These are phyloP conservation scores for Phenganax stokvisi DNA, from an alignment of 92 coral and sea anemone species.

Conservation along the genomic window DNA sequence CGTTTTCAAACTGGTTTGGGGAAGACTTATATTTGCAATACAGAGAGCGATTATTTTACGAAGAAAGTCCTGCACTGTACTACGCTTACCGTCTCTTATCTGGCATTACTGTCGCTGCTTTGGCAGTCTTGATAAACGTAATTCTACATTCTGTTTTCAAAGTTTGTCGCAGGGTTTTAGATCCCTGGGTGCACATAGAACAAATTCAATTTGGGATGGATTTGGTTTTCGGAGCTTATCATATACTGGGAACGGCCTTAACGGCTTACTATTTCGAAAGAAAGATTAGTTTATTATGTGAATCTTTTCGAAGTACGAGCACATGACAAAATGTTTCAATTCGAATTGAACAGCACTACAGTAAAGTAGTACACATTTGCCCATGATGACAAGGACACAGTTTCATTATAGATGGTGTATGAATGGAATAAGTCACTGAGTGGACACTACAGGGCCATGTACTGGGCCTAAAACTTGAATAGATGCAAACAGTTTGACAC, in stretches of 20 bases:
- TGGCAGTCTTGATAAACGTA: constrained; percentile 26
- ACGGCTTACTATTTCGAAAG: constrained; percentile 30
- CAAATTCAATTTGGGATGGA: constrained; percentile 39
- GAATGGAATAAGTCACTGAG: too few relatives aligned
- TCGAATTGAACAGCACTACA: neutral
- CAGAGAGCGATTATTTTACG: constrained; percentile 34
- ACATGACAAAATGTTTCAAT: neutral
- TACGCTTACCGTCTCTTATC: constrained; percentile 30
- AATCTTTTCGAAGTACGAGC: constrained; percentile 15
- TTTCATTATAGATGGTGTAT: too few relatives aligned
- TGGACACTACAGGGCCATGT: too few relatives aligned
- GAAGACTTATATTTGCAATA: constrained; percentile 37
- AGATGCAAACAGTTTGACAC: too few relatives aligned
- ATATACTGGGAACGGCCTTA: constrained; percentile 25
- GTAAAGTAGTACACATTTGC: too few relatives aligned
- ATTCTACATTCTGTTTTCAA: constrained; percentile 27
- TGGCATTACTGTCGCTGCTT: constrained; percentile 18
- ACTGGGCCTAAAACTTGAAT: too few relatives aligned
- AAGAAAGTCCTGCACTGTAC: constrained; percentile 27
- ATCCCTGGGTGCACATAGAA: constrained; percentile 36
- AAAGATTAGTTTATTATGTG: constrained; percentile 32
- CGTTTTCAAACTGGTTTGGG: constrained; percentile 36
- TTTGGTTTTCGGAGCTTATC: constrained; percentile 25
- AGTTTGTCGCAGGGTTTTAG: constrained; percentile 7
- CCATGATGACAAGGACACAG: too few relatives aligned